phyloP scores from a whole-genome alignment of 2,113 vertebrate genomes.

The Sakesphorus luctuosus region DNA sequence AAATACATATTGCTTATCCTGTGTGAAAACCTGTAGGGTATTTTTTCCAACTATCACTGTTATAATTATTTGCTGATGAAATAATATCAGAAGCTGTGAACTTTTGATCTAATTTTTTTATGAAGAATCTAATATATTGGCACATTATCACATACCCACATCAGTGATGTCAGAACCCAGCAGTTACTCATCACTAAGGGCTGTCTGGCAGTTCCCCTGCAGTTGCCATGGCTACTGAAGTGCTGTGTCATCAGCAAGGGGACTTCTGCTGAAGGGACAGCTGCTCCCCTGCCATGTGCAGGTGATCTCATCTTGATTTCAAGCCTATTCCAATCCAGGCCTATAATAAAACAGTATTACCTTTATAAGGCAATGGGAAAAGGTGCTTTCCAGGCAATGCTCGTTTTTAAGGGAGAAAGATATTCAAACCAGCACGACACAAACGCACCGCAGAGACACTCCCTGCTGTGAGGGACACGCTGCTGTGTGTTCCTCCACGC shows the following conservation, averaged over 20 bases:
- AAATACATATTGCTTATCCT: neutral
- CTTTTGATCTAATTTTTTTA: neutral
- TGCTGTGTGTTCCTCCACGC: neutral
- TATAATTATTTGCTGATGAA: neutral
- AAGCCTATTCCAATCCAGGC: neutral
- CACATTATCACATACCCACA: neutral
- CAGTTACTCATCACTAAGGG: neutral
- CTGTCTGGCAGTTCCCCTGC: neutral
- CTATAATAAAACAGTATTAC: neutral
- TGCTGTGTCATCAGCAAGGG: neutral
- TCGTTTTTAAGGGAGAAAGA: neutral
- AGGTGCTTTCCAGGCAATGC: neutral
- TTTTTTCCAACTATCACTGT: neutral
- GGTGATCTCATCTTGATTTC: neutral
- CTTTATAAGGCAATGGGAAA: neutral
- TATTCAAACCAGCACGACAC: neutral
- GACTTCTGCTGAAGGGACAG: neutral
- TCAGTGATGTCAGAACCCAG: neutral
- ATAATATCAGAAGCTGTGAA: neutral
- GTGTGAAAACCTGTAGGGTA: neutral
- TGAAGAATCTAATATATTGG: neutral
- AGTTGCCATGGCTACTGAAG: neutral
- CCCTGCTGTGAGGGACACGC: rapidly evolving
- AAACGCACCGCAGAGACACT: neutral
- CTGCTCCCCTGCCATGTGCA: neutral